Base-by-base conservation (phyloP, 2,888 invertebrate species). In the Caradrina kadenii region DNA sequence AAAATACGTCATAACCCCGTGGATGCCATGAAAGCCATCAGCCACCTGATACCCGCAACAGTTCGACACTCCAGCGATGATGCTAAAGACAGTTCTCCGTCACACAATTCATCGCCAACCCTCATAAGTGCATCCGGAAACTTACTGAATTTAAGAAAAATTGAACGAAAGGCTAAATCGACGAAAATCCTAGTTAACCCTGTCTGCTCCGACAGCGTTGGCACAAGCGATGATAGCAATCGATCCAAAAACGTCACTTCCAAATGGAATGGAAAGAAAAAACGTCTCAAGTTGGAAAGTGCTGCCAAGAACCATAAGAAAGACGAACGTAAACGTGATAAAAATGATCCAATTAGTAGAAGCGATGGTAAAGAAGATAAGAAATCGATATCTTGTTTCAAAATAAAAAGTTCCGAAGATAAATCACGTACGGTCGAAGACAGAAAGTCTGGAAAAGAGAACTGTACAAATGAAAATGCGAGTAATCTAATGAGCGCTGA, bases 141-240 rank as follows among this genome's bases (percentile, higher is more conserved):
- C 81, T 88, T 96, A 67, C 86, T 96, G 63, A 95, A 94, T 85
- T 87, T 96, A 22, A 92, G 93, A 74, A 95, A 94, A 85, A 95
- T 96, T 79, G 96, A 95, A 90, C 90, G 93, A 67, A 94, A 90
- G 88, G 92, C 94, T 3, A 95, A 96, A 83, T 95, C 96, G 66
- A 96, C 96, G 59, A 96, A 96, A 89, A 96, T 96, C 80, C 88
- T 95, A 79, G 96, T 95, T 45, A 96, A 96, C 82, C 96, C 96
- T 26, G 94, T 92, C 56, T 95, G 94, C 75, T 91, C 93, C n/a
- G 96, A 96, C 74, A 92, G 89, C 79, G 80, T 94, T 7, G 91
- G 89, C 54, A 93, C 93, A 26, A 95, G 95, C 72, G 95, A 95
- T 80, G 96, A 96, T 73, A 94, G 94, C 79, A 90, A 91, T 89